phyloP scores from a whole-genome alignment of 2,797 vertebrate genomes.

The Mycteria americana region DNA sequence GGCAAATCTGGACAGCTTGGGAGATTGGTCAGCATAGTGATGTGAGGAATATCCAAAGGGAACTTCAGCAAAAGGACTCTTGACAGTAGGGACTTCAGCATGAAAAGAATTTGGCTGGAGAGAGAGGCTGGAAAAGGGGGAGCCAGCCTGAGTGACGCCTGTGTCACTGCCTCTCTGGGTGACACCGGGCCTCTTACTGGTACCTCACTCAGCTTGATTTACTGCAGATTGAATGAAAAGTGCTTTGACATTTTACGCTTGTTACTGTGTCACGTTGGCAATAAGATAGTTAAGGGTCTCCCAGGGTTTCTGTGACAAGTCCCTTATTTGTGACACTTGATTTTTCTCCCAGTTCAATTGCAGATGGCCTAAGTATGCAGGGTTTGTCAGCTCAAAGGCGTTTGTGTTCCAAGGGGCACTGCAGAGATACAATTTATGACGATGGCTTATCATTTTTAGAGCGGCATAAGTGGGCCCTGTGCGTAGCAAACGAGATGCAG shows the following conservation, averaged over 20 bases:
- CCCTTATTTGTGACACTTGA: not conserved
- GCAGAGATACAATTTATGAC: not conserved
- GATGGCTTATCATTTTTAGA: conserved; percentile 24
- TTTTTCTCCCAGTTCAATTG: conserved; percentile 23
- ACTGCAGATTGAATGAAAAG: not conserved
- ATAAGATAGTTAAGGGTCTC: not conserved
- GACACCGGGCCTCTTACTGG: not conserved
- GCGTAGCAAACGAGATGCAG: not conserved
- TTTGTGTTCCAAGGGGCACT: not conserved
- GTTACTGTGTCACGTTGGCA: not conserved
- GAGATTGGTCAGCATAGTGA: not conserved
- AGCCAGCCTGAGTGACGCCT: not conserved
- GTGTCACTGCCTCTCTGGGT: not conserved
- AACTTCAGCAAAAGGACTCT: not conserved
- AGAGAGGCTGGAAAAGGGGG: not conserved
- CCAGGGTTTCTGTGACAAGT: not conserved
- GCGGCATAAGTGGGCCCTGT: not conserved
- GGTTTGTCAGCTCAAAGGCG: not conserved
- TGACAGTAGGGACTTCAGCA: not conserved
- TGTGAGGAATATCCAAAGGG: not conserved
- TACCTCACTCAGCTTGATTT: not conserved
- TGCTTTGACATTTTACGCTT: not conserved
- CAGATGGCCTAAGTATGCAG: not conserved
- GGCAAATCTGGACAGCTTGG: not conserved
- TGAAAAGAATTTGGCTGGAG: not conserved